A percentile compares a stretch with the other conserved stretches of the same genome.
Conservation (phyloP, 2,113 vertebrate species). For the Pithys albifrons region DNA sequence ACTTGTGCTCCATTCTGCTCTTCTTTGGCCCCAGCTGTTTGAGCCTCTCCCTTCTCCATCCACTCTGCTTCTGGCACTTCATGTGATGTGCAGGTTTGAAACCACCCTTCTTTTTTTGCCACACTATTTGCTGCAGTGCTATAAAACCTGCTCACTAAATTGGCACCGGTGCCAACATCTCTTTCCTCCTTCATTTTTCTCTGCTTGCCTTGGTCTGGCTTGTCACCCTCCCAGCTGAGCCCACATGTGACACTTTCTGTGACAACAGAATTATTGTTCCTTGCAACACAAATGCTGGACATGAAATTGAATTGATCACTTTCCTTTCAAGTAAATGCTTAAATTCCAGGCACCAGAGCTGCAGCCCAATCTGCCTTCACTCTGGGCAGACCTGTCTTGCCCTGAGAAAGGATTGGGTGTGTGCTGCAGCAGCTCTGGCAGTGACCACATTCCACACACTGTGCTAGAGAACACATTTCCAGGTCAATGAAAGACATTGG, state of each 20-base stretch:
- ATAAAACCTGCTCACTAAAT: not conserved
- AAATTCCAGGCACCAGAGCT: not conserved
- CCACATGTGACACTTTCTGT: not conserved
- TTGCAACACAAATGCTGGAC: not conserved
- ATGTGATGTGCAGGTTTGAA: not conserved
- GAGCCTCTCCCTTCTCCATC: not conserved
- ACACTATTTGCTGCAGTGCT: not conserved
- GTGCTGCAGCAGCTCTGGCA: not conserved
- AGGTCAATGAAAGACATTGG: not conserved
- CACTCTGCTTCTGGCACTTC: not conserved
- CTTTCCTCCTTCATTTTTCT: not conserved
- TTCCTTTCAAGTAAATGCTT: not conserved
- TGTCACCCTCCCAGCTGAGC: not conserved
- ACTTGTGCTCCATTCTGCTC: too few species aligned
- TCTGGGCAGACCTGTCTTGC: not conserved
- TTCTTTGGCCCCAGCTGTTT: not conserved
- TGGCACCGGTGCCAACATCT: fast-evolving
- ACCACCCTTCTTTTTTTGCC: not conserved
- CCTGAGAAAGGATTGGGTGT: not conserved
- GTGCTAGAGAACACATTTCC: not conserved
- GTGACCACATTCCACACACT: not conserved
- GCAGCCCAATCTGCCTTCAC: not conserved
- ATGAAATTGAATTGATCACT: not conserved
- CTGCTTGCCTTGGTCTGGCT: not conserved
- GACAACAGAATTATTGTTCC: not conserved